These are phyloP conservation scores for Leptarthrus brevirostris DNA, from an alignment of 2,888 invertebrate genomes.

Conservation along the genomic window DNA sequence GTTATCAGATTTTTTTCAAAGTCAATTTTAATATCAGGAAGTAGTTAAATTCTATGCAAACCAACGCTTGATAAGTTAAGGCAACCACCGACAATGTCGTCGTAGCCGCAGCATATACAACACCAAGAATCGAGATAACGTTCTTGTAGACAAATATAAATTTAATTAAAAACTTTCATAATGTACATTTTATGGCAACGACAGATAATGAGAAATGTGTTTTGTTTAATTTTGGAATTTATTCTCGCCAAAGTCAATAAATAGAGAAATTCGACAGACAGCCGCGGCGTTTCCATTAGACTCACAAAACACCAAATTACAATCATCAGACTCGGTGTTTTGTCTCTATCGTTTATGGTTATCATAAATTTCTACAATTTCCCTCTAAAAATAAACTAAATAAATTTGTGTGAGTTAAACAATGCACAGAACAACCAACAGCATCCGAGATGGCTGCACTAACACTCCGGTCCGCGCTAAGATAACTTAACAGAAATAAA, in stretches of 20 bases:
- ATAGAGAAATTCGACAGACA: slow-evolving; percentile 39
- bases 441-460: not conserved
- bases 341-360: slow-evolving; percentile 44
- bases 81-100: slow-evolving; percentile 6
- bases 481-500: slow-evolving; percentile 17
- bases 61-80: slow-evolving; percentile 4
- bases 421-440: not conserved
- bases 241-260: slow-evolving; percentile 44
- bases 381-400: slow-evolving; percentile 32
- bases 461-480: not conserved
- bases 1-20: not conserved
- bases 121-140: slow-evolving; percentile 12
- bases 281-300: slow-evolving; percentile 1
- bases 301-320: slow-evolving; percentile 27
- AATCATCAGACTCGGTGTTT: slow-evolving; percentile 30
- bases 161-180: slow-evolving; percentile 33
- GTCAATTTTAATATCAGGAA: not conserved
- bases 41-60: not conserved
- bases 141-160: slow-evolving; percentile 4
- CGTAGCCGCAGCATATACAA: not conserved
- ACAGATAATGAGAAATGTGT: slow-evolving; percentile 41
- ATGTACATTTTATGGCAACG: slow-evolving; percentile 40
- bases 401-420: slow-evolving; percentile 21
- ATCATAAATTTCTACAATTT: slow-evolving; percentile 42
- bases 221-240: slow-evolving; percentile 44